Evolutionary conservation across 1,140 invertebrate species (phyloP), one percentile per base, ranked within the genome.

Genomic region (Nasonia vitripennis): DNA sequence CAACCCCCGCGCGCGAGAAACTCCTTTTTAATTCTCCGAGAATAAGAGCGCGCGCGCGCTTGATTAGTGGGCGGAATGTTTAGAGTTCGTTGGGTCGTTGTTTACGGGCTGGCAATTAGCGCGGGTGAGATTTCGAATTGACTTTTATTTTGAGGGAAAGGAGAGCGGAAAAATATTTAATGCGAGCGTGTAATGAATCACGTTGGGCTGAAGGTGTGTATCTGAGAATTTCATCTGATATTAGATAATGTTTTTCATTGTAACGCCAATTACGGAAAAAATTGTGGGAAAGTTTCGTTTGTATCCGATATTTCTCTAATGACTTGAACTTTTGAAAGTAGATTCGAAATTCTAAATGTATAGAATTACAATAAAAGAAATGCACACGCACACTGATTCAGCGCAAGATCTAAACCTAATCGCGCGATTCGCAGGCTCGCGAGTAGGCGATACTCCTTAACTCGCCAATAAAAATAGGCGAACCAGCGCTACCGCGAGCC

Each of bases 51-150:
- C 27, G 31, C 68, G 37, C 73, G 78, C 7, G 55, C 5, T 70
- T 74, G 74, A 85, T 85, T 74, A 79, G 78, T 78, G 68, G 79
- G 82, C 81, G 81, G 83, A 68, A 73, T 77, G 87, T 84, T 82
- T 75, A 14, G 51, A 77, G 78, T 67, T 23, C 12, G 48, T 78
- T 45, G 67, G 70, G 41, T 78, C 51, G 67, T n/a, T 62, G 55
- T 48, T 77, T 68, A 45, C 70, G 12, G 23, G 70, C 75, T 45
- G 55, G 67, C 23, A n/a, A 12, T 51, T 55, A 31, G 31, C 48
- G 37, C 10, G 31, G 17, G 23, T 37, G 17, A 62, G 55, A 62
- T 73, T 73, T 78, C 78, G 27, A 67, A 62, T 67, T 31, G n/a
- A n/a, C 51, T n/a, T 31, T 5, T 37, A 37, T 37, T 74, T 31